A percentile compares a stretch with the other conserved stretches of the same genome.
Evolutionary conservation across 2,113 vertebrate genomes (phyloP).

Genomic region (Aramus guarauna): DNA sequence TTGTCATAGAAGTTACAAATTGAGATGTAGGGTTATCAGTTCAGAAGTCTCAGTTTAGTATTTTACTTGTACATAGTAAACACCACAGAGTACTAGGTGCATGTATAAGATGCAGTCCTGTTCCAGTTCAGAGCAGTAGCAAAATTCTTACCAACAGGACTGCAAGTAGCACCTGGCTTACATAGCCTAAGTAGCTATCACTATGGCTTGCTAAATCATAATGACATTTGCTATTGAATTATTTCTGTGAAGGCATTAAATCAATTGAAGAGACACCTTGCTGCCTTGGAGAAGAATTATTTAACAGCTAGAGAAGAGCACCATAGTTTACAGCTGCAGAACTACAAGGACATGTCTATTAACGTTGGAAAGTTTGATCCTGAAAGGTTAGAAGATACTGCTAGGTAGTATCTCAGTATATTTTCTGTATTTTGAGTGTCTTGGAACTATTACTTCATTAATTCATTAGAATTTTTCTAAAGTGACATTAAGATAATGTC

Average conservation of each 20-base stretch:
- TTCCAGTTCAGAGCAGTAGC: background rate
- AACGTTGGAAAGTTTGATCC: slow-evolving; percentile 81
- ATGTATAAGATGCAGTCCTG: background rate
- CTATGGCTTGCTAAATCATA: background rate
- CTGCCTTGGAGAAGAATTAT: slow-evolving; percentile 83
- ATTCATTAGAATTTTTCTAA: background rate
- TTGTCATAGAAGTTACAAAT: background rate
- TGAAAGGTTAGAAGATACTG: slow-evolving; percentile 78
- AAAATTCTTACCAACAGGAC: background rate
- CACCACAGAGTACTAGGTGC: background rate
- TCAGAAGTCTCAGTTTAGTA: background rate
- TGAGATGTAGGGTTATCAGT: background rate
- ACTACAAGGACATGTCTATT: slow-evolving; percentile 70
- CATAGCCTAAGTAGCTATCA: background rate
- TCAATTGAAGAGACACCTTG: slow-evolving; percentile 80
- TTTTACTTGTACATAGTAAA: background rate
- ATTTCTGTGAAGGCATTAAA: slow-evolving; percentile 77
- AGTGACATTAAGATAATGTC: background rate
- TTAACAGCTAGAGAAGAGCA: slow-evolving; percentile 82
- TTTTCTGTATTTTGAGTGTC: background rate
- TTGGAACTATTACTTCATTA: background rate
- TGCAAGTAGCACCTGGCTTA: background rate
- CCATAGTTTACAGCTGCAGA: slow-evolving; percentile 79
- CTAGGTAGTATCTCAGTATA: background rate
- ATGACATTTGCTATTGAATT: background rate